These are phyloP conservation scores for Myotis davidii DNA, from an alignment of 2,113 vertebrate species.

Conservation along the genomic window DNA sequence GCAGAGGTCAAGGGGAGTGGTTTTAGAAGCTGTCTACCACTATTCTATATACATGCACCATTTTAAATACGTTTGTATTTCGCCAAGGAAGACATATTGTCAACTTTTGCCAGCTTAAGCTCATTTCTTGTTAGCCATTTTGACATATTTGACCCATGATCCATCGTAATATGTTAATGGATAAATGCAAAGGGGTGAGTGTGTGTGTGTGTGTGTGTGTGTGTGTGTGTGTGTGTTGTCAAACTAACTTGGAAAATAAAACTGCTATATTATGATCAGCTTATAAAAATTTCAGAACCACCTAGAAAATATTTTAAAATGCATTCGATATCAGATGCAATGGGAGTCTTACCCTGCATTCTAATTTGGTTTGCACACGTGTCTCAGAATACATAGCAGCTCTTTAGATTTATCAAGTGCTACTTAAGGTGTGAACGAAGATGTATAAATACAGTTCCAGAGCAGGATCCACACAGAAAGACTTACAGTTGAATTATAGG, in stretches of 20 bases:
- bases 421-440: background rate
- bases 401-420: slow-evolving; percentile 3
- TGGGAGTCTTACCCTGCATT: background rate
- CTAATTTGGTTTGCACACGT: background rate
- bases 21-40: background rate
- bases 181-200: background rate
- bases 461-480: background rate
- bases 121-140: background rate
- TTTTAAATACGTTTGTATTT: background rate
- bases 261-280: background rate
- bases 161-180: background rate
- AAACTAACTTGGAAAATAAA: background rate
- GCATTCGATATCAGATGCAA: background rate
- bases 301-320: slow-evolving; percentile 32
- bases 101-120: background rate
- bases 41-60: background rate
- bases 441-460: background rate
- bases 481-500: background rate
- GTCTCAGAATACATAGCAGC: background rate
- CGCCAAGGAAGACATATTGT: background rate
- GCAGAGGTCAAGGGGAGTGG: background rate
- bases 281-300: slow-evolving; percentile 41
- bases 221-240: background rate
- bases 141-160: background rate
- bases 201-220: background rate